Evolutionary conservation across 2,113 vertebrate genomes (phyloP), one percentile per base, ranked within the genome.

Genomic region (Seriola rivoliana): DNA sequence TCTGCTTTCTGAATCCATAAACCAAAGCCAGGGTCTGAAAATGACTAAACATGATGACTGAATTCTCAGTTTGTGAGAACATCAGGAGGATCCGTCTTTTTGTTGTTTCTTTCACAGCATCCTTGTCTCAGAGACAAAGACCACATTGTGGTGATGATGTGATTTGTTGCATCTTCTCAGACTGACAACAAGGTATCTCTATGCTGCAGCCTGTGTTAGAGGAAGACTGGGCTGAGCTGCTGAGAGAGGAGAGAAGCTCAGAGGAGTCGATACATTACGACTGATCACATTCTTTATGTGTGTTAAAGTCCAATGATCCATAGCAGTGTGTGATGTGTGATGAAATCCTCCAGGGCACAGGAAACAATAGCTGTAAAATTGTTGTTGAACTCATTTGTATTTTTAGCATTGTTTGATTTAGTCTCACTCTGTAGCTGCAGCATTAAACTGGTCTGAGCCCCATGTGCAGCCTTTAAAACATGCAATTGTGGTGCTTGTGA

Each of bases 41-140:
- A 40, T 10, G 25, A 40, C 2, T 0, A 9, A 46, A 42, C 21
- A 69, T 25, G 19, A 8, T 29, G 9, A 36, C 17, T 14, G 6
- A 58, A 46, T 54, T 54, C 19, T 60, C 16, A 6, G 8, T 38
- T 59, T 63, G 23, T 44, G 23, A 50, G 40, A 46, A 67, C 11
- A 54, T 48, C 42, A 16, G 81, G 21, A 25, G 36, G 21, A 50
- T 65, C 1, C 0, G 29, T 58, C 11, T 46, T 36, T 46, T 36
- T 44, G 21, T 78, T 73, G 78, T 78, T 84, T 70, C 79, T 83
- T 85, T 83, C 63, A 19, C 84, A 55, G 16, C 29, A 4, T 78
- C 55, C 14, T 42, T 32, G 13, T 87, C 72, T 77, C 71, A n/a
- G 46, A 80, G 80, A 92, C 86, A 91, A 90, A 87, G 83, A 80